These are phyloP conservation scores for Sminthurinus aureus DNA, from an alignment of 2,888 invertebrate species.

Conservation along the genomic window DNA sequence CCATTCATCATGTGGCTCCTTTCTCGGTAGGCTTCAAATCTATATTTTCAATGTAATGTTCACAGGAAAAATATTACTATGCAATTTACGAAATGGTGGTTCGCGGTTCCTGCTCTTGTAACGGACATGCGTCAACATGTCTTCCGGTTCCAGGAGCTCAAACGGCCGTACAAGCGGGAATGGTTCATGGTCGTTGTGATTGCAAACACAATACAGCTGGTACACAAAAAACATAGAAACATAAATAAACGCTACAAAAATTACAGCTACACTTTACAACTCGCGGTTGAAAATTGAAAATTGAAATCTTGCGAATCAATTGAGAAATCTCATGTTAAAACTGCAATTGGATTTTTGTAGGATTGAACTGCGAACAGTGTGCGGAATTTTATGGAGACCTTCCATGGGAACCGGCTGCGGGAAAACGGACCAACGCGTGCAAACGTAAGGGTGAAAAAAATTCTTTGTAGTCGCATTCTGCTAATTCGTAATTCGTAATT, in stretches of 20 bases:
- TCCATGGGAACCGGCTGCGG: constrained; percentile 97
- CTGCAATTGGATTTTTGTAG: constrained; percentile 62
- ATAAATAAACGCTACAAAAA: no score
- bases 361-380: constrained; percentile 95
- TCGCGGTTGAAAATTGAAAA: no score
- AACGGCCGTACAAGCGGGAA: constrained; percentile 68
- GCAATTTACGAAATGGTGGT: constrained; percentile 97
- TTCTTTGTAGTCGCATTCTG: constrained; percentile 57
- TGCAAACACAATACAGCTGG: constrained; percentile 89
- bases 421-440: constrained; percentile 92
- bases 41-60: neutral
- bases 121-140: constrained; percentile 96
- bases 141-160: constrained; percentile 76
- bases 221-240: neutral
- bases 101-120: constrained; percentile 97
- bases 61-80: constrained; percentile 98
- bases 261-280: no score
- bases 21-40: no score
- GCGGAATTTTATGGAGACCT: constrained; percentile 97
- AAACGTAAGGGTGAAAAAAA: constrained; percentile 70
- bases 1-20: neutral
- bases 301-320: no score
- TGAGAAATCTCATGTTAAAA: no score
- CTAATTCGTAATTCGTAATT: no score
- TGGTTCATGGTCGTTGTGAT: constrained; percentile 97